Conservation (phyloP, 2,113 vertebrate genomes). For the Sula dactylatra region DNA sequence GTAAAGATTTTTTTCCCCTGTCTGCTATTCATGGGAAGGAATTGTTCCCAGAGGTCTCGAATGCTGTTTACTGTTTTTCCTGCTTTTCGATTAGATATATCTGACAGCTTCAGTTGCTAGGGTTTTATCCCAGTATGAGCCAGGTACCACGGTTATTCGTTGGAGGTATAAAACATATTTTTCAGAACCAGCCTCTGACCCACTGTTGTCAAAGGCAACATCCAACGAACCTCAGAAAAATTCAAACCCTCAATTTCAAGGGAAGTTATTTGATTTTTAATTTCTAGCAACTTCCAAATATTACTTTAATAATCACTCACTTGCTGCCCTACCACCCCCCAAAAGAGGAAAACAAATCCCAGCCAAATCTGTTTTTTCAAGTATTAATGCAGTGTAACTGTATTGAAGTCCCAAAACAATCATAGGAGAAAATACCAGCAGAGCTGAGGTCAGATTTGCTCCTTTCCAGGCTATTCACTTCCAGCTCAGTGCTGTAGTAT, state of each 20-base stretch:
- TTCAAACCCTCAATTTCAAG: background rate
- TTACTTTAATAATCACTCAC: background rate
- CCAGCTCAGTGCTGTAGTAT: background rate
- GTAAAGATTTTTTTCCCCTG: background rate
- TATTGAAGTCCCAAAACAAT: background rate
- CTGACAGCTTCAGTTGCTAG: background rate
- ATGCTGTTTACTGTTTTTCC: background rate
- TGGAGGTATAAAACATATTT: background rate
- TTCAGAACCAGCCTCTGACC: background rate
- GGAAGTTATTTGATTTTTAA: background rate
- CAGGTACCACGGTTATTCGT: background rate
- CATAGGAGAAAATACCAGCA: background rate
- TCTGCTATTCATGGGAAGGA: background rate
- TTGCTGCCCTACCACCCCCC: background rate
- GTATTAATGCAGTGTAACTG: background rate
- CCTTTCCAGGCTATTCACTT: background rate
- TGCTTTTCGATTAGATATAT: background rate
- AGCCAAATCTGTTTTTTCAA: background rate
- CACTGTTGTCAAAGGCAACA: background rate
- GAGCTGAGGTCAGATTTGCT: background rate
- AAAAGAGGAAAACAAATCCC: background rate
- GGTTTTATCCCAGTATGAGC: background rate
- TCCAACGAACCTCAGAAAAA: background rate
- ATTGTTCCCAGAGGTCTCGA: slow-evolving; percentile 2
- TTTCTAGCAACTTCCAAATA: background rate